phyloP scores from a whole-genome alignment of 2,888 invertebrate genomes.

The Anaspis maculata region DNA sequence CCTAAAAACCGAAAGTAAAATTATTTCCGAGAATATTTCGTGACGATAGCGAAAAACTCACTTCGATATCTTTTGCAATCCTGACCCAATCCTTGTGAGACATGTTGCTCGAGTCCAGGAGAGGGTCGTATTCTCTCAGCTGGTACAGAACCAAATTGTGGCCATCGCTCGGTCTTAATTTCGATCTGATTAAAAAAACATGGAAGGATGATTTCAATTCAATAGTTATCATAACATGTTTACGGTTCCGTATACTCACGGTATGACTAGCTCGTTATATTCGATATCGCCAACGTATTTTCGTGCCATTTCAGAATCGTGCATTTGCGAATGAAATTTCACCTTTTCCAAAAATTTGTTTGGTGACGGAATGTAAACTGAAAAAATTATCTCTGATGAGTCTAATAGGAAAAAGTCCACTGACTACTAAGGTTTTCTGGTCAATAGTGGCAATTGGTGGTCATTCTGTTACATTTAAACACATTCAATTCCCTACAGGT shows the following conservation, averaged over 20 bases:
- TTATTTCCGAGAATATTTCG: background rate
- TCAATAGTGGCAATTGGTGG: no score
- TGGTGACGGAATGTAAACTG: conserved; percentile 68
- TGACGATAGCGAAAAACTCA: conserved; percentile 34
- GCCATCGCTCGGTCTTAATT: no score
- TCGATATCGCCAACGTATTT: conserved; percentile 46
- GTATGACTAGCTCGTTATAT: conserved; percentile 33
- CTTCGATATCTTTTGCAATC: conserved; percentile 82
- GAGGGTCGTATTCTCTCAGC: conserved; percentile 75
- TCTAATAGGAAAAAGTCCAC: conserved; percentile 2
- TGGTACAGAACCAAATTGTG: conserved; percentile 57
- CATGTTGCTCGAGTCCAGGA: conserved; percentile 93
- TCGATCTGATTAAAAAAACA: no score
- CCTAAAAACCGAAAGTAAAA: conserved; percentile 45
- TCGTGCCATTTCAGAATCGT: conserved; percentile 65
- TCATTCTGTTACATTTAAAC: no score
- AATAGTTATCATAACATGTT: conserved; percentile 3
- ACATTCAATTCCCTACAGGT: no score
- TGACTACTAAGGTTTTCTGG: no score
- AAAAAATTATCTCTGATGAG: conserved; percentile 18
- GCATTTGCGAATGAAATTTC: conserved; percentile 72
- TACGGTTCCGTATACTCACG: conserved; percentile 23
- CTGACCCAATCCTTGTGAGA: conserved; percentile 81
- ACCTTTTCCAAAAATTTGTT: conserved; percentile 63
- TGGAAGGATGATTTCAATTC: no score